A percentile compares a stretch with the other conserved stretches of the same genome.
Evolutionary conservation across 2,797 vertebrate genomes (phyloP).

Genomic region (Picus viridis): DNA sequence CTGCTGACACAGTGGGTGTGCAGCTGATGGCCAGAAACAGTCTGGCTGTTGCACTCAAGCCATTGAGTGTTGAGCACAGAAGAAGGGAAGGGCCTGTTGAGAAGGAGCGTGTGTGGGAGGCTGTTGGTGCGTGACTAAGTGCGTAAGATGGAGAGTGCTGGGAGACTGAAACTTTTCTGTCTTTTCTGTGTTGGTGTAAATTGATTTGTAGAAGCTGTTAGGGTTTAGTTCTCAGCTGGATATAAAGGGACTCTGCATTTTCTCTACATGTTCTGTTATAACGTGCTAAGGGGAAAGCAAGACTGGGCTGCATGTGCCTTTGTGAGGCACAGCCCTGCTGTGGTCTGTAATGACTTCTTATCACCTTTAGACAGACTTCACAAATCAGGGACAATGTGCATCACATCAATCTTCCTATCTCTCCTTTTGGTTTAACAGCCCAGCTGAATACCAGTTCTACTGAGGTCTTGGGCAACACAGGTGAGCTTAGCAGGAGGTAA

Average conservation of each 20-base stretch:
- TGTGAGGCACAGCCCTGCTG: neutral
- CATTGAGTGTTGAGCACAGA: neutral
- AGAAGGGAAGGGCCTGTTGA: neutral
- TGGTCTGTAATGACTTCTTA: neutral
- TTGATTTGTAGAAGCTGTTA: neutral
- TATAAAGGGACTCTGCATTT: accelerated
- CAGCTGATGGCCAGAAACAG: neutral
- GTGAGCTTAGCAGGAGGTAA: neutral
- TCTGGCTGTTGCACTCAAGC: neutral
- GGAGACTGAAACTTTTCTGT: neutral
- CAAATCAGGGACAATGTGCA: neutral
- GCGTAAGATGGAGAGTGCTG: neutral
- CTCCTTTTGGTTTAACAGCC: neutral
- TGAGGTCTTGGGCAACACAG: neutral
- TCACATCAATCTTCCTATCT: neutral
- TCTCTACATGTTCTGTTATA: neutral
- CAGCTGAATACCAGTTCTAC: neutral
- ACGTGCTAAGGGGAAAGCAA: neutral
- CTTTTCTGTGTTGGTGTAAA: neutral
- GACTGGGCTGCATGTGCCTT: neutral
- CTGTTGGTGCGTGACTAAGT: accelerated
- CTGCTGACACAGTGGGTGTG: accelerated
- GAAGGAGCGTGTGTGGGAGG: neutral
- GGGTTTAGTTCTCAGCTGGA: neutral
- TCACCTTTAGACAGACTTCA: neutral